Evolutionary conservation across 2,888 invertebrate genomes (phyloP).

Genomic region (Trachelus iudaicus): DNA sequence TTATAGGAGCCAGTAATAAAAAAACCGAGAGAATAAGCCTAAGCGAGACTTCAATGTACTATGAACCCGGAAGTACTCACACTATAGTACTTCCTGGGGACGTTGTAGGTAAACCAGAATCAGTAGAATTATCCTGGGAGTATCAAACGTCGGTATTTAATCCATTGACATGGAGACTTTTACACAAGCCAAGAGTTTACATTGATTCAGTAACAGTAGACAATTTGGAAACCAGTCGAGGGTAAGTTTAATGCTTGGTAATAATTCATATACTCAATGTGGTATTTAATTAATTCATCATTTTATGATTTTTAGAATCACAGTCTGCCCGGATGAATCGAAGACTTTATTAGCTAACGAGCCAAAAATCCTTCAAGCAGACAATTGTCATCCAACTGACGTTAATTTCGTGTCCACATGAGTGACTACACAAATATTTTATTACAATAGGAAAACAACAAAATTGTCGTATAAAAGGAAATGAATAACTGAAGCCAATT

Average conservation of each 20-base stretch:
- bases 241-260: slow-evolving; percentile 65
- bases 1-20: slow-evolving; percentile 73
- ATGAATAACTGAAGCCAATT: neutral
- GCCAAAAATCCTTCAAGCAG: slow-evolving; percentile 65
- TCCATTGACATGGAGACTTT: slow-evolving; percentile 84
- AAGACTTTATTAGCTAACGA: slow-evolving; percentile 76
- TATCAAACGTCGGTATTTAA: slow-evolving; percentile 83
- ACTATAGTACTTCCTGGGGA: slow-evolving; percentile 76
- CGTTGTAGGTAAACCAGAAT: slow-evolving; percentile 75
- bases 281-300: neutral
- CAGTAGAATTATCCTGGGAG: slow-evolving; percentile 81
- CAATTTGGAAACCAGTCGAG: slow-evolving; percentile 77
- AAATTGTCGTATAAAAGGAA: neutral
- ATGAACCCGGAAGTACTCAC: slow-evolving; percentile 79
- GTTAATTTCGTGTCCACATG: slow-evolving; percentile 51
- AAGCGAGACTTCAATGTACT: slow-evolving; percentile 70
- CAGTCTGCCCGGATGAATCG: slow-evolving; percentile 75
- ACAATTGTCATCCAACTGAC: slow-evolving; percentile 48
- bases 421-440: slow-evolving; percentile 9
- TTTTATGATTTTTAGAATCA: slow-evolving; percentile 69
- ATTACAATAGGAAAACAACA: neutral
- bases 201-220: slow-evolving; percentile 79
- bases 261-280: neutral
- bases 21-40: slow-evolving; percentile 72
- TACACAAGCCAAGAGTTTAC: slow-evolving; percentile 80